Base-by-base conservation (phyloP, 2,888 invertebrate genomes). In the Ectemnius cavifrons region DNA sequence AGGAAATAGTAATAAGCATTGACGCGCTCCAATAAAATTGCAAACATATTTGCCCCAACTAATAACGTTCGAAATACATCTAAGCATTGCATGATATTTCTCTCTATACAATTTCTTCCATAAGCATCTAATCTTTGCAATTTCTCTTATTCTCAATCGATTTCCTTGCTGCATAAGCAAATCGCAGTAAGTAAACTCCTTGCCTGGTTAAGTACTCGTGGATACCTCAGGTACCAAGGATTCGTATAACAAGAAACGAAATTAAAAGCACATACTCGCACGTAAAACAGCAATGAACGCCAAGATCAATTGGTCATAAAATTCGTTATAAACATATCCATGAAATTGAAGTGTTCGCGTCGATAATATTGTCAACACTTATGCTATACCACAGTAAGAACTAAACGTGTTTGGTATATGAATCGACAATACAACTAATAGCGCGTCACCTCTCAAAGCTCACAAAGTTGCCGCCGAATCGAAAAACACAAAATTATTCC, bases 141-240 rank as follows among this genome's bases (percentile, higher is more conserved):
- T 46, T 37, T 13, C 27, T 18, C 2, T 63, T 18, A 16, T 23
- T 63, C 37, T 37, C 37, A 37, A n/a, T 49, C 2, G 13, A 59
- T 60, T 62, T 28, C 8, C 49, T 4, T 27, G 37, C 37, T n/a
- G 20, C 49, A 59, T 58, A n/a, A 56, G 13, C 46, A 63, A 67
- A 52, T 56, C 66, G 64, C 63, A 45, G 18, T 37, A 63, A 67
- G 56, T 61, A 20, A 65, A 49, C 46, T 58, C 23, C 11, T 46
- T 75, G 60, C 73, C 72, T 81, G 71, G 69, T 68, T 77, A 81
- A 81, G 67, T 81, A 79, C 72, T 57, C 47, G 18, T 23, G 59
- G 57, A 66, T 66, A 75, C 63, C 73, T 73, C 63, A 75, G 68
- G 69, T 75, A 68, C 58, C 64, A 79, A 79, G 49, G 64, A 75